Base-by-base conservation (phyloP, 2,113 vertebrate species). In the Plotosus lineatus region DNA sequence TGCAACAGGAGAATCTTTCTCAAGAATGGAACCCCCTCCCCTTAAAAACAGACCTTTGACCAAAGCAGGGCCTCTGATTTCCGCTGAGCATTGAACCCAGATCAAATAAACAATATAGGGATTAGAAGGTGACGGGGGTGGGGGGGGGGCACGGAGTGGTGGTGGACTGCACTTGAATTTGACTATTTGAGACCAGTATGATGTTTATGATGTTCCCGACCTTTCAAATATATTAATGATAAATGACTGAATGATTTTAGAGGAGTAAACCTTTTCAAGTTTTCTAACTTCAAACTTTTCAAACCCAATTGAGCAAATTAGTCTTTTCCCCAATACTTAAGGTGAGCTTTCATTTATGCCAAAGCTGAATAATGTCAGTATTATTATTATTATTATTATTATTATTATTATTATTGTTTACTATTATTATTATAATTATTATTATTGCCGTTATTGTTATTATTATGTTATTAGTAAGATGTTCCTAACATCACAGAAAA, bases 1-100 rank as follows among this genome's bases (percentile, higher is more conserved):
- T 92, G 95, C 88, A 89, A 89, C 90, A 86, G 88, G 90, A 91
- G 88, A 91, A 89, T 92, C 90, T 88, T 91, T 88, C 90, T 92
- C 91, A 83, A 42, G n/a, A n/a, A n/a, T n/a, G n/a, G n/a, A n/a
- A n/a, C n/a, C n/a, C n/a, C n/a, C n/a, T n/a, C n/a, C n/a, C n/a
- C n/a, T n/a, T n/a, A n/a, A 81, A 91, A 86, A 86, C 85, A 79
- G 83, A 81, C 63, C 73, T 66, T 86, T 85, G 87, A 88, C 90
- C 89, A 89, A 77, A 91, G 89, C 83, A 86, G 88, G 90, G 88
- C 69, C 88, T 56, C 73, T 76, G 58, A 71, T 33, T 51, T 74
- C 48, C 82, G 88, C 88, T 77, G 81, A 92, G 87, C 88, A 48
- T 75, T 84, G 82, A 82, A 86, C 86, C 91, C 66, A 60, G 83